A percentile compares a stretch with the other conserved stretches of the same genome.
phyloP scores from a whole-genome alignment of 2,797 vertebrate genomes.

The Sciurus carolinensis region DNA sequence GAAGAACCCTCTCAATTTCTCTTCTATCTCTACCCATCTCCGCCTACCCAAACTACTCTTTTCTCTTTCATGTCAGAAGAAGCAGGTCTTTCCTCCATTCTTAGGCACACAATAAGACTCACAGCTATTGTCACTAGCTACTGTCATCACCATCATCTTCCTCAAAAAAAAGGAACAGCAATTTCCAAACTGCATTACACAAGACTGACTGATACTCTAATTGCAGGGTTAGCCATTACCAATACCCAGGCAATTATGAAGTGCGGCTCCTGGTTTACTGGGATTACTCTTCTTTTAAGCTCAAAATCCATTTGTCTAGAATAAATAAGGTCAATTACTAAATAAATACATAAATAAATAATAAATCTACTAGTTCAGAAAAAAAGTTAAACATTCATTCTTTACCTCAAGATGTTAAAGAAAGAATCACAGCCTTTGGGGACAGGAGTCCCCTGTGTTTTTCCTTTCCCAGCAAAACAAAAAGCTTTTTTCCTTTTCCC shows the following conservation, averaged over 20 bases:
- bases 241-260: not conserved
- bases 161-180: not conserved
- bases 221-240: not conserved
- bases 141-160: not conserved
- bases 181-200: slow-evolving; percentile 10
- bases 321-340: not conserved
- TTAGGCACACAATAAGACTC: not conserved
- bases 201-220: not conserved
- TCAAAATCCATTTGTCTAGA: slow-evolving; percentile 29
- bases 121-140: not conserved
- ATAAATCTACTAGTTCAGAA: not conserved
- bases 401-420: slow-evolving; percentile 33
- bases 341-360: not conserved
- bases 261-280: not conserved
- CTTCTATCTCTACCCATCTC: not conserved
- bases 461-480: no score
- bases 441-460: no score
- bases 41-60: not conserved
- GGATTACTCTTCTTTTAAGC: not conserved
- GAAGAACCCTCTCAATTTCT: not conserved
- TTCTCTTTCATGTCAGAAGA: slow-evolving; percentile 18
- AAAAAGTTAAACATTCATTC: not conserved
- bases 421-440: slow-evolving; percentile 7
- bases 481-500: no score
- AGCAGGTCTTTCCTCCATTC: not conserved